Base-by-base conservation (phyloP, 1,140 invertebrate species). In the Pseudomyrmex flavicornis region DNA sequence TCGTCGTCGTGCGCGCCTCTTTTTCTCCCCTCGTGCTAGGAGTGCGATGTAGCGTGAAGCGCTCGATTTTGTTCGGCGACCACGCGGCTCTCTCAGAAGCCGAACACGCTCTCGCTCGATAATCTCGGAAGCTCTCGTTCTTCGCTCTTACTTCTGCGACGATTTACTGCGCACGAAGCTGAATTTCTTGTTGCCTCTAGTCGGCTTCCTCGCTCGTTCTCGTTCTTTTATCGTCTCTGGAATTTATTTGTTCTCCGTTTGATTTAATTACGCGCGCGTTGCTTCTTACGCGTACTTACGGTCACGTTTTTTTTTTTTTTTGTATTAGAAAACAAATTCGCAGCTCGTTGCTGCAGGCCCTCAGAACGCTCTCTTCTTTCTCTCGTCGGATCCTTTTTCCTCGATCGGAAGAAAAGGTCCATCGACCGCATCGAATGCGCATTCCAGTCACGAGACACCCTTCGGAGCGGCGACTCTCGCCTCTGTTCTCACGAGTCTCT, bases 61-160 rank as follows among this genome's bases (percentile, higher is more conserved):
- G 76, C 44, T 80, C 66, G 68, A 70, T 80, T 80, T 80, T 66
- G 54, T 76, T 76, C 74, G 74, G 61, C 56, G 44, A 70, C 44
- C 65, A 70, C 76, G 65, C 65, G 65, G 66, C 12, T 44, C 35
- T 17, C 48, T 9, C 61, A 46, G 8, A 66, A n/a, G 22, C 15
- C 65, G 17, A 59, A 61, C 54, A 20, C 2, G n/a, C 9, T 52
- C 22, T 52, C 35, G 35, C 17, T 77, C 62, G 13, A 13, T 8
- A 54, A 69, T 69, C 26, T n/a, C 35, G 35, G 8, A 22, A 68
- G 15, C 20, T 52, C 20, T 52, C 20, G 17, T 8, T 68, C 35
- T 17, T 2, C 44, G 22, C 26, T 35, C 7, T 12, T 58, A n/a
- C 56, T 15, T 26, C 44, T 26, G 3, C n/a, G 9, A 15, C 52